A percentile compares a stretch with the other conserved stretches of the same genome.
These are phyloP conservation scores for Micrasema longulum DNA, from an alignment of 1,140 invertebrate genomes.

Conservation along the genomic window DNA sequence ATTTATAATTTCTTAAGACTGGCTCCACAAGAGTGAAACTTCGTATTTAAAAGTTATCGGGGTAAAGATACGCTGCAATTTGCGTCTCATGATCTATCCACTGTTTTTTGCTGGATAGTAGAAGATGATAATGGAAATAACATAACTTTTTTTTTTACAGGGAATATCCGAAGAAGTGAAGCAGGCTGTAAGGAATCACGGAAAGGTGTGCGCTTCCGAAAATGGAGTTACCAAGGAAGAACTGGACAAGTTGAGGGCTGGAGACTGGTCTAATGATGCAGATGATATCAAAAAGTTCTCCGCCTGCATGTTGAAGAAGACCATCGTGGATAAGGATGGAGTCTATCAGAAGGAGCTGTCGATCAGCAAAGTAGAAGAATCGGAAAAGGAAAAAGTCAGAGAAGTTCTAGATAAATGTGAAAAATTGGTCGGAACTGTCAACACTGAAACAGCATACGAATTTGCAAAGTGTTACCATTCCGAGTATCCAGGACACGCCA, in stretches of 20 bases:
- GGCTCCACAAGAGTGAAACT: too few species aligned
- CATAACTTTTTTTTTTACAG: neutral
- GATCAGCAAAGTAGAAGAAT: neutral
- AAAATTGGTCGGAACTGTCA: neutral
- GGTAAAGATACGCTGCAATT: too few species aligned
- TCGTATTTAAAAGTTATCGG: too few species aligned
- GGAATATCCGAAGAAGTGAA: constrained; percentile 6
- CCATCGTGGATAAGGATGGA: neutral
- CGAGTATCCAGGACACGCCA: neutral
- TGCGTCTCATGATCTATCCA: too few species aligned
- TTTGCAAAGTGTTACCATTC: constrained; percentile 6
- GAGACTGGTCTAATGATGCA: neutral
- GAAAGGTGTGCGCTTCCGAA: neutral
- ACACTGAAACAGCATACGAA: neutral
- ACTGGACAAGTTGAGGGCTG: neutral
- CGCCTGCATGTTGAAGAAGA: constrained; percentile 11
- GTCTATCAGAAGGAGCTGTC: constrained; percentile 1
- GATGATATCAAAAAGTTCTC: neutral
- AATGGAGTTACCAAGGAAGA: neutral
- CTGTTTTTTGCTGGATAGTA: too few species aligned
- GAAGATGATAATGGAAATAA: too few species aligned
- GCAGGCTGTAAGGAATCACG: neutral
- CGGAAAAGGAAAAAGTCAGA: neutral
- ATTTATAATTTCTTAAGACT: too few species aligned
- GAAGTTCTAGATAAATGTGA: constrained; percentile 4